A percentile compares a stretch with the other conserved stretches of the same genome.
Conservation (phyloP, 2,113 vertebrate species). For the Psammodynastes pulverulentus region DNA sequence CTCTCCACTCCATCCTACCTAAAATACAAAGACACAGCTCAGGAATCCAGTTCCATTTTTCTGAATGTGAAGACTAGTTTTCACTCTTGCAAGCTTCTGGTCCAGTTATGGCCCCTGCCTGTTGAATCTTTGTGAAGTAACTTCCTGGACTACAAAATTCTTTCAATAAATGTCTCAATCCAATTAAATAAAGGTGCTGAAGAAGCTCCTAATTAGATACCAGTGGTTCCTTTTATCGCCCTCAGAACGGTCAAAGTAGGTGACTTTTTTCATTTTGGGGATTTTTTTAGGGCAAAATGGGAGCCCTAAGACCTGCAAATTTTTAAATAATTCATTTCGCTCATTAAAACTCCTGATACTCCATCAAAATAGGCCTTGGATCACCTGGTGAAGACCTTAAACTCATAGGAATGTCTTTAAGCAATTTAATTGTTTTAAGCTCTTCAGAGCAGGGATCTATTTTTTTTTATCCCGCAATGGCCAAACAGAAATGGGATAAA, state of each 20-base stretch:
- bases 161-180: background rate
- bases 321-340: background rate
- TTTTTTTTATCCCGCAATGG: background rate
- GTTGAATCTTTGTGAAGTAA: background rate
- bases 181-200: background rate
- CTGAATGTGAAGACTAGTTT: background rate
- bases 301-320: background rate
- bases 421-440: background rate
- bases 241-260: background rate
- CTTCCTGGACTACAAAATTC: background rate
- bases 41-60: background rate
- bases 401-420: background rate
- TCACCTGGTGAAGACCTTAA: background rate
- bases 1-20: slow-evolving; percentile 61
- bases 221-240: background rate
- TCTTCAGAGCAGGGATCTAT: background rate
- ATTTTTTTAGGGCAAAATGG: background rate
- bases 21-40: slow-evolving; percentile 47
- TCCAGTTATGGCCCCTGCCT: accelerated
- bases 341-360: background rate
- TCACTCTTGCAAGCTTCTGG: background rate
- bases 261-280: background rate
- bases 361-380: background rate
- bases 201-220: background rate
- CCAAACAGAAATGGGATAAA: background rate